These are phyloP conservation scores for Danio choprae DNA, from an alignment of 2,797 vertebrate species.

Conservation along the genomic window DNA sequence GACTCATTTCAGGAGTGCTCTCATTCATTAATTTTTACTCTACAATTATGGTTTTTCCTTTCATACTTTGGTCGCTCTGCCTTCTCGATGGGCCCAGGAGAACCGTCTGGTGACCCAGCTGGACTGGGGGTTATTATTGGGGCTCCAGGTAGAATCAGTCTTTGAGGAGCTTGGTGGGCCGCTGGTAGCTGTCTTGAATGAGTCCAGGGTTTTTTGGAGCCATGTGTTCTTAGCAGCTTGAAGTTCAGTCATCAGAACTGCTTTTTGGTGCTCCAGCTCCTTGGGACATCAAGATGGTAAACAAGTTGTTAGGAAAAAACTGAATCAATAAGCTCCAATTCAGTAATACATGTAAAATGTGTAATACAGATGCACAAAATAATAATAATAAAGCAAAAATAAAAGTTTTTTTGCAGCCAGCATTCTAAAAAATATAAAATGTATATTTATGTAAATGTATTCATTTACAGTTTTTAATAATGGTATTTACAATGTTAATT, in stretches of 20 bases:
- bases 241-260: constrained; percentile 86
- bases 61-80: constrained; percentile 41
- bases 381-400: too few species aligned
- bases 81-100: constrained; percentile 65
- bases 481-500: too few species aligned
- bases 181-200: constrained; percentile 82
- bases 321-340: too few species aligned
- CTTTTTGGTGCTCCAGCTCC: constrained; percentile 93
- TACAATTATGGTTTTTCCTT: background rate
- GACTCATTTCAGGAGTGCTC: background rate
- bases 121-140: constrained; percentile 54
- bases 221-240: constrained; percentile 93
- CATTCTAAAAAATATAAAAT: too few species aligned
- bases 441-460: too few species aligned
- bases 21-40: background rate
- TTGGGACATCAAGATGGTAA: constrained; percentile 58
- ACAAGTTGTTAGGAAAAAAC: background rate
- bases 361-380: too few species aligned
- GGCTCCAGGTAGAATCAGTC: constrained; percentile 53
- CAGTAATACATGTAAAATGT: too few species aligned
- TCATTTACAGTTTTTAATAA: too few species aligned
- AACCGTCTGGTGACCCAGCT: constrained; percentile 65
- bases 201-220: constrained; percentile 95
- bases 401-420: too few species aligned
- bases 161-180: constrained; percentile 69